Evolutionary conservation across 2,888 invertebrate species (phyloP), one percentile per base, ranked within the genome.

Genomic region (Torymus tubicola): DNA sequence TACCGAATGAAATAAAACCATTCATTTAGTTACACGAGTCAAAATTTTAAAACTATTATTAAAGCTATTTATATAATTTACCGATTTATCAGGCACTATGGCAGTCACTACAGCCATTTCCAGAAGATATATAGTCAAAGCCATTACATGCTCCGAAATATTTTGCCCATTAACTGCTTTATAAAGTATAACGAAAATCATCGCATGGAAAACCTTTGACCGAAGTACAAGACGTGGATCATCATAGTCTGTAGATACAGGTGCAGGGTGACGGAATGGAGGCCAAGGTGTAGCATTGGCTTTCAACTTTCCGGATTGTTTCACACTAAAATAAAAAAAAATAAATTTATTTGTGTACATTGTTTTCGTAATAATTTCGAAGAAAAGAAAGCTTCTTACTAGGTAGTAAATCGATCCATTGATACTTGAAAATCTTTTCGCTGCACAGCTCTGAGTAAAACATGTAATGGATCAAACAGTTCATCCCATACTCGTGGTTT

Each of bases 381-480:
- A 42, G 10, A 42, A 0, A 77, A n/a, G 31, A 13, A 50, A 24
- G 16, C 3, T 24, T 93, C 95, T 94, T 90, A 97, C 96, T 95
- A 96, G 85, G 96, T 94, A 0, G 96, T 95, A 89, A 96, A 99
- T 86, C 98, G 93, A 91, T 99, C 98, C 94, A 98, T 95, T 14
- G 98, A 96, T 12, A 96, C 95, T 91, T 99, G 98, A 91, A 97
- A 98, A 90, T 99, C 98, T 83, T 96, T 93, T 70, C 97, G 92
- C 91, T 98, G 98, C 8, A 98, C 97, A 31, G 98, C 97, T 84
- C 99, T 93, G 0, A 98, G 92, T 78, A 98, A 91, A 42, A 98
- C 97, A 91, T 98, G 98, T 78, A 99, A 93, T 0, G 99, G 99
- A 92, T 99, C 98, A 91, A 97, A 99, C 87, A 97, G 94, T 83